Evolutionary conservation across 2,888 invertebrate genomes (phyloP).

Genomic region (Acrobeloides nanus): DNA sequence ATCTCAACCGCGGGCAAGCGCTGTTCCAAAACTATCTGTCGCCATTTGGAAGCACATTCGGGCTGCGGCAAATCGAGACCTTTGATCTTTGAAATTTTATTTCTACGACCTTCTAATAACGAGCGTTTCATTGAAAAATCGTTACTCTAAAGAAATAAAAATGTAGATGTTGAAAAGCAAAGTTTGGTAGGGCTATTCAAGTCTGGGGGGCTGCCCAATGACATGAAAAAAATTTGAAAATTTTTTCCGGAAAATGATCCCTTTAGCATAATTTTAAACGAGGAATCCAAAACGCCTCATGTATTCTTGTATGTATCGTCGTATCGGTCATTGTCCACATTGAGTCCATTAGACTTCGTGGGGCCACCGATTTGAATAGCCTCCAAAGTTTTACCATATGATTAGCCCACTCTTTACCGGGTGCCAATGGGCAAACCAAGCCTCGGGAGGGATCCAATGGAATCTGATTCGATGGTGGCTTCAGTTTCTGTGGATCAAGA

Average conservation of each 20-base stretch:
- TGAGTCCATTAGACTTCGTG: no score
- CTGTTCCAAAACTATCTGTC: constrained; percentile 16
- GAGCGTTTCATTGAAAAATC: constrained; percentile 19
- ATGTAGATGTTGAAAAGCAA: no score
- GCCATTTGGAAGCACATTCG: constrained; percentile 10
- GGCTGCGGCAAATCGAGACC: constrained; percentile 8
- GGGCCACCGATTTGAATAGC: no score
- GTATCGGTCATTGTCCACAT: no score
- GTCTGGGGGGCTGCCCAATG: no score
- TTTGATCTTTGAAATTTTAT: background rate
- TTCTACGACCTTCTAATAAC: constrained; percentile 7
- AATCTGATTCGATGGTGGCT: background rate
- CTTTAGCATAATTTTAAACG: no score
- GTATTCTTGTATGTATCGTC: no score
- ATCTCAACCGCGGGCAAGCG: constrained; percentile 11
- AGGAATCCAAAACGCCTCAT: no score
- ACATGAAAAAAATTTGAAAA: no score
- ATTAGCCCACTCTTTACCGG: constrained; percentile 12
- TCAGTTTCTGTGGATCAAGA: constrained; percentile 3
- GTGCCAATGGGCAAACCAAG: constrained; percentile 12
- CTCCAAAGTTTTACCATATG: constrained; percentile 9
- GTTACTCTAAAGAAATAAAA: constrained; percentile 19
- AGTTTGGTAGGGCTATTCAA: no score
- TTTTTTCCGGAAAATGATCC: no score
- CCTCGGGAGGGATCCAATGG: constrained; percentile 1